Base-by-base conservation (phyloP, 2,888 invertebrate genomes). In the Exephanes ischioxanthus region DNA sequence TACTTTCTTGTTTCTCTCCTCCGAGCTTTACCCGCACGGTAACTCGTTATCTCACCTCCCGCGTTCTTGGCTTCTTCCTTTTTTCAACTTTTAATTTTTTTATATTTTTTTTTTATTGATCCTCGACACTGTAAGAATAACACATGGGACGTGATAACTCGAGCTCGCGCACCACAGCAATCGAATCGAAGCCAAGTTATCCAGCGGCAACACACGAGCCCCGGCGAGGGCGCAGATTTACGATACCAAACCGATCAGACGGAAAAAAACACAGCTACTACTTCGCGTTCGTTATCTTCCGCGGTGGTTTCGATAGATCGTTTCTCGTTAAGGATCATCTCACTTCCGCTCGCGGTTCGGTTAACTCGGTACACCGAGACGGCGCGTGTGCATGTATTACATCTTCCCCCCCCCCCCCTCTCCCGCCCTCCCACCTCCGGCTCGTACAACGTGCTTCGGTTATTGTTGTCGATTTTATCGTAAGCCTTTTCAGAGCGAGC, bases 391-490 rank as follows among this genome's bases (percentile, higher is more conserved):
- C 19, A 37, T 41, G 19, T n/a, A 22, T 45, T 33, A 9, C 61
- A 45, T 11, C 41, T 11, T 9, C 37, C 6, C 22, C 55, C 53
- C n/a, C 26, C 48, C 45, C 11, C 22, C 45, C 11, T n/a, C 37
- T 3, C 22, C 55, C 53, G 14, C n/a, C 48, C 45, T 6, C 22
- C 63, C 53, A 11, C 26, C 63, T 58, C 6, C 7, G 14, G 11
- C 53, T 26, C 68, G 45, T 77, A 14, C 33, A 81, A 68, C 48
- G 30, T 30, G 73, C 66, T 67, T 77, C 67, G 72, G 75, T 85
- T 79, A 85, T 85, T 85, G 75, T 85, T 79, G 70, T 85, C 70
- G 85, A 82, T 82, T 82, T 79, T 76, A 82, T 82, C 76, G 75
- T 45, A 41, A 78, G 77, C 37, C 75, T 53, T 70, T 75, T 78